Percentiles rank a stretch among this genome's conserved stretches.
phyloP scores from a whole-genome alignment of 2,797 vertebrate genomes.

The Neosilurus mollespiculum region DNA sequence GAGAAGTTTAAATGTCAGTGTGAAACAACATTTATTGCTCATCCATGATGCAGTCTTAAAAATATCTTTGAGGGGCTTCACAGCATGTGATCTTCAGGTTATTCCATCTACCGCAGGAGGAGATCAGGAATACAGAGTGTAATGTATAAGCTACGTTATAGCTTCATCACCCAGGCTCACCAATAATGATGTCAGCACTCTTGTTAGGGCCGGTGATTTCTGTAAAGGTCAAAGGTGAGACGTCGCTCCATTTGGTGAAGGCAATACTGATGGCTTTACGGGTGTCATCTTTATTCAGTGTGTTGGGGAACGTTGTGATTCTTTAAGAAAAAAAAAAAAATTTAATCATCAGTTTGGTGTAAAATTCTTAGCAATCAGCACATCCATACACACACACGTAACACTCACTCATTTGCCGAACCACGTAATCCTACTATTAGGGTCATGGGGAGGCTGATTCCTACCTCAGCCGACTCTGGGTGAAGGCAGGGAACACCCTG shows the following conservation, averaged over 20 bases:
- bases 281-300: conserved; percentile 77
- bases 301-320: conserved; percentile 77
- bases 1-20: not conserved
- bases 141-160: not conserved
- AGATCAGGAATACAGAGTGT: not conserved
- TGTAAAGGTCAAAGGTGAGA: conserved; percentile 77
- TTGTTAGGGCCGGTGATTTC: conserved; percentile 64
- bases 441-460: too few species aligned
- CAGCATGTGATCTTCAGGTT: not conserved
- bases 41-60: not conserved
- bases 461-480: too few species aligned
- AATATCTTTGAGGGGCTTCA: not conserved
- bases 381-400: not conserved
- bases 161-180: conserved; percentile 58
- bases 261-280: conserved; percentile 77
- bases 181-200: conserved; percentile 75
- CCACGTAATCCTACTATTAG: too few species aligned
- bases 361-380: not conserved
- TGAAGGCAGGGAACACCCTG: too few species aligned
- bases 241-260: conserved; percentile 82
- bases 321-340: conserved; percentile 56
- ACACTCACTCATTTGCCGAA: too few species aligned
- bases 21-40: not conserved
- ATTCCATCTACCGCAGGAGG: not conserved
- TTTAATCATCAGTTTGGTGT: not conserved